Conservation (phyloP, 2,888 invertebrate species). For the Lobophora halterata region DNA sequence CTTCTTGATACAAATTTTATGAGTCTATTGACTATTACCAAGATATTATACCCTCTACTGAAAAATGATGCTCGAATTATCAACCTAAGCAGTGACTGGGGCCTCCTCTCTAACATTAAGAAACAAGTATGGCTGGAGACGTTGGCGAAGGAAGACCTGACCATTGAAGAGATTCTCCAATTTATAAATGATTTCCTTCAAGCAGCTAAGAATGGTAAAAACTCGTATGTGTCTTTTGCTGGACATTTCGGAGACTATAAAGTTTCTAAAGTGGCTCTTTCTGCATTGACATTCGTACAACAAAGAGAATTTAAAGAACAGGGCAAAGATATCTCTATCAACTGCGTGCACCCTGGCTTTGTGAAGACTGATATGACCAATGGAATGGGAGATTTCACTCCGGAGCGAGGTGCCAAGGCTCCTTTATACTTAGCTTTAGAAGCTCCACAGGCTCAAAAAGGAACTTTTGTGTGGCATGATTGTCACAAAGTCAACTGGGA, state of each 20-base stretch:
- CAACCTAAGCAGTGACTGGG: conserved; percentile 85
- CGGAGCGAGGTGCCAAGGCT: conserved; percentile 68
- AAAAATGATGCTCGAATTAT: conserved; percentile 86
- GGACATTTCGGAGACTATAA: conserved; percentile 74
- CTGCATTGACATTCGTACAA: conserved; percentile 73
- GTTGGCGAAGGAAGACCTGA: conserved; percentile 68
- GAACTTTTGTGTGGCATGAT: conserved; percentile 74
- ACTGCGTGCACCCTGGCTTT: conserved; percentile 77
- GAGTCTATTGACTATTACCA: conserved; percentile 83
- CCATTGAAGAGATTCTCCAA: conserved; percentile 71
- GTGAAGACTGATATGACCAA: conserved; percentile 76
- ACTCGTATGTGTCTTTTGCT: conserved; percentile 63
- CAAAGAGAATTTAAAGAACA: conserved; percentile 73
- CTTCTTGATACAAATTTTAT: conserved; percentile 87
- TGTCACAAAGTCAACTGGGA: conserved; percentile 77
- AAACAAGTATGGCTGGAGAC: conserved; percentile 71
- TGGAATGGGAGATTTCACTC: conserved; percentile 71
- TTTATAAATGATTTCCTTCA: conserved; percentile 81
- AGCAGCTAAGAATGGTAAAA: conserved; percentile 74
- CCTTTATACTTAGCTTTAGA: conserved; percentile 69
- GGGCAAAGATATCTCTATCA: conserved; percentile 67
- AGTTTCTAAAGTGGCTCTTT: conserved; percentile 75
- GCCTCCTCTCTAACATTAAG: conserved; percentile 71
- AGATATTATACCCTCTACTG: conserved; percentile 85
- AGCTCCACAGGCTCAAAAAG: conserved; percentile 69